phyloP scores from a whole-genome alignment of 2,797 vertebrate species.

The Halcyon leucocephala region DNA sequence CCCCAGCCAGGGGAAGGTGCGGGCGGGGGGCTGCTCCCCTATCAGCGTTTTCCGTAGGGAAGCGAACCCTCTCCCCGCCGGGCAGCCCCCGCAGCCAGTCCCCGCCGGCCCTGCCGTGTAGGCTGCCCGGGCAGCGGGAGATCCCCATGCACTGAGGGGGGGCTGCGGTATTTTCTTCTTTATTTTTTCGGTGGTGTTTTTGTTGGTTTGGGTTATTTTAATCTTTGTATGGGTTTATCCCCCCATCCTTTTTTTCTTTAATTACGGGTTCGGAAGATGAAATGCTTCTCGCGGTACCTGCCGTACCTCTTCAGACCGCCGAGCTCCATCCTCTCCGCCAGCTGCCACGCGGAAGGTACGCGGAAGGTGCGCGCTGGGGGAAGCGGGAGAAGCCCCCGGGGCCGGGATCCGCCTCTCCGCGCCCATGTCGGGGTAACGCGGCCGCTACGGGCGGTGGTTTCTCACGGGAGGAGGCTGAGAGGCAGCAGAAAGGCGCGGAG shows the following conservation, averaged over 20 bases:
- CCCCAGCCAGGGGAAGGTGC: neutral
- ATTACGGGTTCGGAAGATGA: constrained; percentile 85
- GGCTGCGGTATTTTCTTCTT: constrained; percentile 2
- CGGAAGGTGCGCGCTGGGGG: neutral
- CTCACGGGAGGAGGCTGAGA: neutral
- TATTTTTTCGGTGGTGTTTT: constrained; percentile 19
- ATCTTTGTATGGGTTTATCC: neutral
- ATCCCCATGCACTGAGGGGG: constrained; percentile 71
- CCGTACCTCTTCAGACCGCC: constrained; percentile 95
- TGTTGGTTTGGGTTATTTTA: neutral
- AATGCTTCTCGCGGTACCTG: constrained; percentile 97
- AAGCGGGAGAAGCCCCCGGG: neutral
- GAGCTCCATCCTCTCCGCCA: constrained; percentile 92
- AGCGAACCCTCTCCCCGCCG: rapidly evolving
- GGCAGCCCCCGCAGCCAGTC: constrained; percentile 59
- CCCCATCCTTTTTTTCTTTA: neutral
- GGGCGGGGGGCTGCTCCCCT: no score
- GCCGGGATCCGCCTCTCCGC: neutral
- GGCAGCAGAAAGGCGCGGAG: neutral
- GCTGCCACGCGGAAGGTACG: constrained; percentile 96
- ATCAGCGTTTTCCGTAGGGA: neutral
- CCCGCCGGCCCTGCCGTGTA: constrained; percentile 22
- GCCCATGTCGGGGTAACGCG: neutral
- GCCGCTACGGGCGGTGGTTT: neutral
- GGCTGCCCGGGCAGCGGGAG: constrained; percentile 40